These are phyloP conservation scores for Agrypnus murinus DNA, from an alignment of 2,888 invertebrate species.

Conservation along the genomic window DNA sequence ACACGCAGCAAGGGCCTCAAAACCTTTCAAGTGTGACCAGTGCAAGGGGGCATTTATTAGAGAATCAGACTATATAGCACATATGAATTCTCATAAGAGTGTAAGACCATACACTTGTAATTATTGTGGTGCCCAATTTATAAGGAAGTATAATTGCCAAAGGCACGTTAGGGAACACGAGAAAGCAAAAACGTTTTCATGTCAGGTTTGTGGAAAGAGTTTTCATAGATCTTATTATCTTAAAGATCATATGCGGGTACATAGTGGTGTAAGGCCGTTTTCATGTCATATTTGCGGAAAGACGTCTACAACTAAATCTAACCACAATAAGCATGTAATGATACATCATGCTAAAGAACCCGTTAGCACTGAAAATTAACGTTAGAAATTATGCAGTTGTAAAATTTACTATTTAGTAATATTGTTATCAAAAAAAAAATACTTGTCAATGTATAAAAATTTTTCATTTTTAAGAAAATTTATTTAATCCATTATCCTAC, in stretches of 20 bases:
- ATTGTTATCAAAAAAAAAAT: too few relatives aligned
- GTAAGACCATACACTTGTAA: conserved; percentile 91
- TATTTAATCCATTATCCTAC: too few relatives aligned
- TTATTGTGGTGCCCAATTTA: conserved; percentile 92
- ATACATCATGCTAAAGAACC: conserved; percentile 93
- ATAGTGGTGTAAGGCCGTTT: conserved; percentile 87
- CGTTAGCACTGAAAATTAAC: conserved; percentile 86
- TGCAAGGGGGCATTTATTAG: conserved; percentile 91
- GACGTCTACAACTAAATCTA: conserved; percentile 91
- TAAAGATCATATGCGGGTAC: conserved; percentile 90
- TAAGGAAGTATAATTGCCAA: conserved; percentile 90
- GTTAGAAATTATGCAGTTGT: conserved; percentile 7
- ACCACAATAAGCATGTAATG: conserved; percentile 92
- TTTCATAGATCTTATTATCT: conserved; percentile 92
- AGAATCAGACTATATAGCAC: conserved; percentile 85
- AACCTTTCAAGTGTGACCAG: conserved; percentile 88
- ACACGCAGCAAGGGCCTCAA: conserved; percentile 87
- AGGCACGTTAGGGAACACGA: conserved; percentile 91
- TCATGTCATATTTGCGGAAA: conserved; percentile 92
- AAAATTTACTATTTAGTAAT: background rate
- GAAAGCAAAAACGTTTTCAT: conserved; percentile 72
- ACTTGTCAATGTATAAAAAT: too few relatives aligned
- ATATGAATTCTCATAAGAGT: conserved; percentile 90
- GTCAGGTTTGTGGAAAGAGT: conserved; percentile 84
- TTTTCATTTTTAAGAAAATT: too few relatives aligned